Conservation (phyloP, 2,113 vertebrate species). For the Irena cyanogastra region DNA sequence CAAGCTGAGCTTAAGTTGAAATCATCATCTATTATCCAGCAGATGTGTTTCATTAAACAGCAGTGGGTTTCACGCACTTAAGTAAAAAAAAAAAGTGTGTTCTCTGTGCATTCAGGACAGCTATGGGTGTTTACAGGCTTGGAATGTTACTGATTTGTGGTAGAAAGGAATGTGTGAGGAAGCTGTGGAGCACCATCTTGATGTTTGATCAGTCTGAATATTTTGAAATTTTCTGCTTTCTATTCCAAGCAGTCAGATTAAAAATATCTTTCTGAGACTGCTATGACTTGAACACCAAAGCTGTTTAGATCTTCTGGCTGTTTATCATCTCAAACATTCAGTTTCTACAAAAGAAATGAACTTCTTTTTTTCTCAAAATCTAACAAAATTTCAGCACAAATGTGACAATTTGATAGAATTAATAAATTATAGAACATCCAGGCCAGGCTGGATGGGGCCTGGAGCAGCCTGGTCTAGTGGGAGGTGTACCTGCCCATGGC, state of each 20-base stretch:
- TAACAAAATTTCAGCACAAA: slow-evolving; percentile 25
- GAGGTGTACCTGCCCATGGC: not conserved
- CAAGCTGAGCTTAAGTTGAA: not conserved
- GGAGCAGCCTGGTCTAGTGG: not conserved
- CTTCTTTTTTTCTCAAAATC: not conserved
- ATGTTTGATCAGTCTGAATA: not conserved
- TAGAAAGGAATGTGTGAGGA: not conserved
- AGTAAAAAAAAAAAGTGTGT: not conserved
- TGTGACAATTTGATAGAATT: slow-evolving; percentile 61
- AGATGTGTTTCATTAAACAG: not conserved
- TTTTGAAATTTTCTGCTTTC: slow-evolving; percentile 1
- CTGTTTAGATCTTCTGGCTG: slow-evolving; percentile 3
- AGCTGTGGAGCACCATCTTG: not conserved
- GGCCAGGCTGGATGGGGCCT: not conserved
- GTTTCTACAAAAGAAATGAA: slow-evolving; percentile 33
- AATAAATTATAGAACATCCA: slow-evolving; percentile 50
- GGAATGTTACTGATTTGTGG: not conserved
- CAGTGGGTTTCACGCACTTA: not conserved
- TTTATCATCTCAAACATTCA: not conserved
- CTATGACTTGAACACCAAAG: slow-evolving; percentile 10
- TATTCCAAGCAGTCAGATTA: slow-evolving; percentile 24
- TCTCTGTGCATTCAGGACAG: not conserved
- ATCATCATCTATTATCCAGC: not conserved
- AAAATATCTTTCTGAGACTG: slow-evolving; percentile 11
- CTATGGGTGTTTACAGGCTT: not conserved